Evolutionary conservation across 2,888 invertebrate genomes (phyloP), one percentile per base, ranked within the genome.

Genomic region (Lapara coniferarum): DNA sequence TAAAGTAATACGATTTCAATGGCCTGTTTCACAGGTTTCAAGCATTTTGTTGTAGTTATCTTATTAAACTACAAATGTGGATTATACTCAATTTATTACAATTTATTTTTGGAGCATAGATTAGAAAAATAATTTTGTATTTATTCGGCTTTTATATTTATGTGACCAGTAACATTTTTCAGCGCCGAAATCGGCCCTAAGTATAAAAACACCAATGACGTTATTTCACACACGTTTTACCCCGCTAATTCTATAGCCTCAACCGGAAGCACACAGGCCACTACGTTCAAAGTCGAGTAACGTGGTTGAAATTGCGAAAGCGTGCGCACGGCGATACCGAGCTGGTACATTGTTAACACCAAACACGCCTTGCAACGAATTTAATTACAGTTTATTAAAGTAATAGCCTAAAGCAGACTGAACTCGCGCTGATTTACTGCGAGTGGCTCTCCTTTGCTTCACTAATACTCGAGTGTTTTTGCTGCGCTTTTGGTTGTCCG

Each of bases 311-410:
- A 77, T 75, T 75, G 73, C 76, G 69, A 74, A 76, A 75, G 74
- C 76, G 73, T 77, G 77, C 72, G 70, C 74, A 68, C 72, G 58
- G 71, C 73, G 73, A 75, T 76, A 77, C 74, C 71, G 69, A 66
- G 68, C 69, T 67, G 55, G 70, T 63, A 72, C 72, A 77, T 79
- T 85, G 81, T 81, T 79, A 81, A 80, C 77, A 75, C 78, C 70
- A 72, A 80, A 78, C 84, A 81, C 79, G 81, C 75, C 70, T 74
- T 69, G 72, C 74, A 75, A 78, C 79, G 80, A 79, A 83, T 86
- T 86, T 86, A 86, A 87, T 87, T 87, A 84, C 76, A 71, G 75
- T 81, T 82, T 83, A 85, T 86, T 86, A 85, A 78, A 77, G 74
- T 81, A 81, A 84, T 81, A 69, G 69, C 69, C 66, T 68, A 68